phyloP scores from a whole-genome alignment of 1,140 invertebrate genomes.

The Apis cerana region DNA sequence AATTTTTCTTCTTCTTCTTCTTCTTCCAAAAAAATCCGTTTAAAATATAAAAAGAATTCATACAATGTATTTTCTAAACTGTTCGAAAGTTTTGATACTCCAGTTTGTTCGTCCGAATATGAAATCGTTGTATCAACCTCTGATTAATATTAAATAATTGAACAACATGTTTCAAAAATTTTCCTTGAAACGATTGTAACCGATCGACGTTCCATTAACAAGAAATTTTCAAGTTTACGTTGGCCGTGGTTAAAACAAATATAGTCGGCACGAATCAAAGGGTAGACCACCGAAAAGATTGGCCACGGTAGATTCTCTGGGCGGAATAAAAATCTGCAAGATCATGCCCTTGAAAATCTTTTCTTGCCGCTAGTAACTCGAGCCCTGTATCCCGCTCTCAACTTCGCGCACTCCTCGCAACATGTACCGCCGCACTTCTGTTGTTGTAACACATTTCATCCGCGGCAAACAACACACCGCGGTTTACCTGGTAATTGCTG shows the following conservation, averaged over 20 bases:
- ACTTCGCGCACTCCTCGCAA: neutral
- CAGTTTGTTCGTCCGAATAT: too few species aligned
- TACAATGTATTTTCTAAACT: too few species aligned
- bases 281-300: constrained; percentile 48
- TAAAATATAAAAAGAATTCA: too few species aligned
- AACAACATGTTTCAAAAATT: too few species aligned
- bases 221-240: constrained; percentile 27
- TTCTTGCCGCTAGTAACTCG: constrained; percentile 54
- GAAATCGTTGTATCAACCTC: too few species aligned
- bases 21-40: too few species aligned
- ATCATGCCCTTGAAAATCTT: constrained; percentile 66
- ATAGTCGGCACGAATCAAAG: constrained; percentile 56
- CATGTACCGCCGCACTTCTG: constrained; percentile 33
- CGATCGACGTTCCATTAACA: constrained; percentile 50
- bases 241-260: constrained; percentile 27
- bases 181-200: constrained; percentile 18
- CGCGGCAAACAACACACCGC: constrained; percentile 67
- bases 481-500: constrained; percentile 74
- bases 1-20: too few species aligned
- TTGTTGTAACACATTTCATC: constrained; percentile 70
- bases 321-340: constrained; percentile 63
- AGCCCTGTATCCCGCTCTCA: constrained; percentile 7
- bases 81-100: too few species aligned
- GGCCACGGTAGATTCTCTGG: constrained; percentile 34
- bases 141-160: too few species aligned